phyloP scores from a whole-genome alignment of 2,113 vertebrate species.

The Actenoides lindsayi region DNA sequence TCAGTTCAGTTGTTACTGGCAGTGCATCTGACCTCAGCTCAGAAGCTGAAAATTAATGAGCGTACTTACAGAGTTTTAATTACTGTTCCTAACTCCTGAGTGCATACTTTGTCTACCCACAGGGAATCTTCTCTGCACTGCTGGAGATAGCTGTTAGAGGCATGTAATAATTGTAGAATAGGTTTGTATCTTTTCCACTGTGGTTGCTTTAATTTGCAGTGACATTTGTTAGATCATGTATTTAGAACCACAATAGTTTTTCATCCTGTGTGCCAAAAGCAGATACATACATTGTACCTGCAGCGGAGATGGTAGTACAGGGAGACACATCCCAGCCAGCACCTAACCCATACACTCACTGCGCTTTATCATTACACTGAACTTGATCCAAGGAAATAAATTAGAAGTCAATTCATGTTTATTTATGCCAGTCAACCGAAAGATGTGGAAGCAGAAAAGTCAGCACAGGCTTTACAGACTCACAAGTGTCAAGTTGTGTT shows the following conservation, averaged over 20 bases:
- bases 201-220: background rate
- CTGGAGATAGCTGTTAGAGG: background rate
- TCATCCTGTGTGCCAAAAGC: background rate
- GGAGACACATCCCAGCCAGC: background rate
- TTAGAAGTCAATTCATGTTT: background rate
- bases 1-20: slow-evolving; percentile 19
- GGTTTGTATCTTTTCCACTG: background rate
- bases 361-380: background rate
- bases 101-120: background rate
- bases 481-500: background rate
- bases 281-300: background rate
- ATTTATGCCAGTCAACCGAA: background rate
- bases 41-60: slow-evolving; percentile 29
- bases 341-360: background rate
- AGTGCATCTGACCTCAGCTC: background rate
- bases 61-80: slow-evolving; percentile 28
- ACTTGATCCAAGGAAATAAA: background rate
- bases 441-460: background rate
- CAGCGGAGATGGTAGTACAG: background rate
- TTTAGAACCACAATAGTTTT: background rate
- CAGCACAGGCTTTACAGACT: background rate
- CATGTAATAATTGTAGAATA: background rate
- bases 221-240: background rate
- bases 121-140: background rate
- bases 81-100: background rate